Conservation (phyloP, 1,140 invertebrate species). For the Calephelis virginiensis region DNA sequence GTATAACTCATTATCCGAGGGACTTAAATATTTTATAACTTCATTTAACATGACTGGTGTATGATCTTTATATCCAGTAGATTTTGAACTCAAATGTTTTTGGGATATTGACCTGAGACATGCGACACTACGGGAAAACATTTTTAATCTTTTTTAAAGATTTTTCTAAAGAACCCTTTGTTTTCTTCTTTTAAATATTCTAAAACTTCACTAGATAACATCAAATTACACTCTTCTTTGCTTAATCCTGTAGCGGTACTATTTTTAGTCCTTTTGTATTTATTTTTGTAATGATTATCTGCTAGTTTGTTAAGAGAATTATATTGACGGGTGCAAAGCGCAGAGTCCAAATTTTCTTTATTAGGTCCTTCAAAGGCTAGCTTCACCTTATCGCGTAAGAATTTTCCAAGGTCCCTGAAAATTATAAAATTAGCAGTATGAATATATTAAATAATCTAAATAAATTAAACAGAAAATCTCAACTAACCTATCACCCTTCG, state of each 20-base stretch:
- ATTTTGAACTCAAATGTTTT: constrained; percentile 37
- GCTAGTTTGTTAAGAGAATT: constrained; percentile 84
- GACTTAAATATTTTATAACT: constrained; percentile 84
- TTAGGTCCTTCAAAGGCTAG: constrained; percentile 82
- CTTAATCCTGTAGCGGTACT: constrained; percentile 85
- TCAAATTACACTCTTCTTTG: constrained; percentile 83
- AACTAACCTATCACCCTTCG: constrained; percentile 85
- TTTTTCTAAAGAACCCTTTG: constrained; percentile 72
- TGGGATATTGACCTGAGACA: constrained; percentile 26
- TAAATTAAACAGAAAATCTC: constrained; percentile 20
- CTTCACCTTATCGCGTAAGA: constrained; percentile 85
- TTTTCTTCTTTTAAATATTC: constrained; percentile 81
- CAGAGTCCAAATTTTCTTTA: constrained; percentile 74
- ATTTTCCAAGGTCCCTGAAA: constrained; percentile 87
- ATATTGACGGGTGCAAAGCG: constrained; percentile 83
- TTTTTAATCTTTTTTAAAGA: constrained; percentile 68
- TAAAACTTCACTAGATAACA: constrained; percentile 85
- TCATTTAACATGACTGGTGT: constrained; percentile 86
- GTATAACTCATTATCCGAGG: constrained; percentile 80
- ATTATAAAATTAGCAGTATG: constrained; percentile 10
- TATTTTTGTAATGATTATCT: constrained; percentile 84
- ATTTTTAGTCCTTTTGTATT: constrained; percentile 79
- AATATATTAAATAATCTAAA: not conserved
- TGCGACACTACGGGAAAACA: constrained; percentile 41
- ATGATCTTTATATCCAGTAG: constrained; percentile 73